Percentiles rank a stretch among this genome's conserved stretches.
phyloP scores from a whole-genome alignment of 2,797 vertebrate species.

The Channallabes apus region DNA sequence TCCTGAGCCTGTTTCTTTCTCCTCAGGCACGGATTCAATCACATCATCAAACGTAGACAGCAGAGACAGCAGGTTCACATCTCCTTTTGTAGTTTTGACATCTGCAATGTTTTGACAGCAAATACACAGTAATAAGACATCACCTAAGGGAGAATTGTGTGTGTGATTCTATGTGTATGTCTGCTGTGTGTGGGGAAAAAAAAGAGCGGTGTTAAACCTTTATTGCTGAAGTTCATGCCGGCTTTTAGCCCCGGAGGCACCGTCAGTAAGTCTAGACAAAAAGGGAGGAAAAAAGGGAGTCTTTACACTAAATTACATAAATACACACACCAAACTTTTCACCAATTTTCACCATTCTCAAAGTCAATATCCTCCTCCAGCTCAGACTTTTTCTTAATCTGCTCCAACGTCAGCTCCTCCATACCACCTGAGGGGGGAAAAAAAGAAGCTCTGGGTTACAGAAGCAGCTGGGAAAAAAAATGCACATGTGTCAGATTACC shows the following conservation, averaged over 20 bases:
- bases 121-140: not conserved
- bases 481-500: not conserved
- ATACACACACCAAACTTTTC: not conserved
- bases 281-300: not conserved
- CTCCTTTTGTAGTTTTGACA: constrained; percentile 63
- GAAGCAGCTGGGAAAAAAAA: not conserved
- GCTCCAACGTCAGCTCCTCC: constrained; percentile 88
- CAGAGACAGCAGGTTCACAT: constrained; percentile 76
- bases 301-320: not conserved
- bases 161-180: not conserved
- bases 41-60: constrained; percentile 71
- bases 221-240: constrained; percentile 82
- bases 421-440: constrained; percentile 76
- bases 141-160: not conserved
- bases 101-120: constrained; percentile 58
- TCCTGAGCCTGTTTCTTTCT: constrained; percentile 59
- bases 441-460: not conserved
- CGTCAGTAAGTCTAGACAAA: constrained; percentile 77
- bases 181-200: not conserved
- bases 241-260: constrained; percentile 83
- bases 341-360: constrained; percentile 75
- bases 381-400: constrained; percentile 78
- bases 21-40: constrained; percentile 62
- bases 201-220: constrained; percentile 68
- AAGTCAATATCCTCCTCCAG: constrained; percentile 85